A percentile compares a stretch with the other conserved stretches of the same genome.
These are phyloP conservation scores for Lydus trimaculatus DNA, from an alignment of 2,888 invertebrate genomes.

Conservation along the genomic window DNA sequence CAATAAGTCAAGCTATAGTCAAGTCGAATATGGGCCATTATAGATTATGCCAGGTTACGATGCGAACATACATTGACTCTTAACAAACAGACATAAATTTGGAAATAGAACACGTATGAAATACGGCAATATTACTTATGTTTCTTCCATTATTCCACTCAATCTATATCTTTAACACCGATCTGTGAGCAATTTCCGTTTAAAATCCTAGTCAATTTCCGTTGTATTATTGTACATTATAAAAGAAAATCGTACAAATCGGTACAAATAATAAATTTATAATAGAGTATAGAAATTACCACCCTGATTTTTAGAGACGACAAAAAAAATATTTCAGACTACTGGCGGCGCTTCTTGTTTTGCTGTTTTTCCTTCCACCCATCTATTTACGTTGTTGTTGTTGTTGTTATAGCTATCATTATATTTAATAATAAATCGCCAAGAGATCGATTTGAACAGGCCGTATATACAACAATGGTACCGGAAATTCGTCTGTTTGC, in stretches of 20 bases:
- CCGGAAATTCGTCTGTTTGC: conserved; percentile 23
- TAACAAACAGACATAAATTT: background rate
- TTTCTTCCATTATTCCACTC: background rate
- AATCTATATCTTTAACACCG: background rate
- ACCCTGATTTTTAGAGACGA: background rate
- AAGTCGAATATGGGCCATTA: too few species aligned
- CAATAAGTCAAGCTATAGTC: background rate
- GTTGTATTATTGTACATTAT: background rate
- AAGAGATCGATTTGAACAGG: background rate
- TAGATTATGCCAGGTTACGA: too few species aligned
- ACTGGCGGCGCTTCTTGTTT: conserved; percentile 6
- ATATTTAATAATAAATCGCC: background rate
- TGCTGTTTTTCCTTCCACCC: background rate
- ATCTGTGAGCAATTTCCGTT: background rate
- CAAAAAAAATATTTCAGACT: background rate
- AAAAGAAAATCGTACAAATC: too few species aligned
- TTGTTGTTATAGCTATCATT: background rate
- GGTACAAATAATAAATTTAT: too few species aligned
- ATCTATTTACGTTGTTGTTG: background rate
- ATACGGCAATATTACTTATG: background rate
- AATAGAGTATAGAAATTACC: background rate
- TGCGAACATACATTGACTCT: background rate
- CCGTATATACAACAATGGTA: conserved; percentile 14
- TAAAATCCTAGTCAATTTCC: conserved; percentile 2
- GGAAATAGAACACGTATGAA: background rate